These are phyloP conservation scores for Pyrgus malvae DNA, from an alignment of 2,888 invertebrate species.

Conservation along the genomic window DNA sequence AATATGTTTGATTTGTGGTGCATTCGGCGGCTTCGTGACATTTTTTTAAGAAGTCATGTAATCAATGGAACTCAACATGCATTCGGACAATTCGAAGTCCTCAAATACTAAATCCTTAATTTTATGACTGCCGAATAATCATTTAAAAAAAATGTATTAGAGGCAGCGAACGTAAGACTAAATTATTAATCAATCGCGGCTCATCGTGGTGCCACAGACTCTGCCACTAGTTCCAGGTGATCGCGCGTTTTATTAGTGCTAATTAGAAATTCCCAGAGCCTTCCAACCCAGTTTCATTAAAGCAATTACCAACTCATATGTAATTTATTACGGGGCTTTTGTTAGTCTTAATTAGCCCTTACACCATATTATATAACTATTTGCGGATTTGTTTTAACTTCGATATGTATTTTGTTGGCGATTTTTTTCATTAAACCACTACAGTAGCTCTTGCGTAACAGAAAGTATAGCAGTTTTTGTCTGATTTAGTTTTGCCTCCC, in stretches of 20 bases:
- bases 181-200: constrained; percentile 6
- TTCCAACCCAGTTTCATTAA: constrained; percentile 22
- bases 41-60: neutral
- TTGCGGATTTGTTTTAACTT: neutral
- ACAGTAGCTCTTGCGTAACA: neutral
- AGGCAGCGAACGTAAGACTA: too few relatives aligned
- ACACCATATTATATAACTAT: too few relatives aligned
- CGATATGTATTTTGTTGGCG: too few relatives aligned
- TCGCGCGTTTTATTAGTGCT: constrained; percentile 69
- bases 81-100: too few relatives aligned
- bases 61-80: neutral
- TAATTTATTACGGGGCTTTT: constrained; percentile 6
- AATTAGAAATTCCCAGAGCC: constrained; percentile 68
- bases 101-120: too few relatives aligned
- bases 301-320: constrained; percentile 8
- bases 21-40: too few relatives aligned
- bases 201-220: constrained; percentile 31
- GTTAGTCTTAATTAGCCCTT: neutral
- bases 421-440: too few relatives aligned
- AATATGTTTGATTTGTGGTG: too few relatives aligned
- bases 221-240: constrained; percentile 60
- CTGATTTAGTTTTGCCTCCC: neutral
- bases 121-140: too few relatives aligned
- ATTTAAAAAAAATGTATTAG: too few relatives aligned
- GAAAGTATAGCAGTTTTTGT: neutral